These are phyloP conservation scores for Mohoua ochrocephala DNA, from an alignment of 2,113 vertebrate genomes.

Conservation along the genomic window DNA sequence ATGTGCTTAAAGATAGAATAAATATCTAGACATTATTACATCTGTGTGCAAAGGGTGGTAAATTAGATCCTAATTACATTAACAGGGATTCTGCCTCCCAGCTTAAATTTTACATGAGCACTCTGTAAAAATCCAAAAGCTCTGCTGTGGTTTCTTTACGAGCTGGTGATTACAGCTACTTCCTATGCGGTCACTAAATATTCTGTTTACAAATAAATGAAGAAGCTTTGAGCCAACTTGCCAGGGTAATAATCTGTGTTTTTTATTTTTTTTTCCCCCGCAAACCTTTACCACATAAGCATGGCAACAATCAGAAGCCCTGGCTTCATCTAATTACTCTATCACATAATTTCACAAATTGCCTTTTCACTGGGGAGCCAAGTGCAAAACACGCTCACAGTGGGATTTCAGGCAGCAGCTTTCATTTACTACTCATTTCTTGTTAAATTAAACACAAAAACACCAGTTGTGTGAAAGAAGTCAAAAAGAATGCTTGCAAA, in stretches of 20 bases:
- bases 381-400: constrained; percentile 89
- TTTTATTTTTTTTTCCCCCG: constrained; percentile 39
- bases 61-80: constrained; percentile 98
- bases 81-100: constrained; percentile 93
- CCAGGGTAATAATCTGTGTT: constrained; percentile 81
- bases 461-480: constrained; percentile 85
- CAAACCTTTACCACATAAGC: constrained; percentile 76
- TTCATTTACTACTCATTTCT: constrained; percentile 96
- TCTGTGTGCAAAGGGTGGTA: constrained; percentile 89
- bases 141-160: constrained; percentile 92
- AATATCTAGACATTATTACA: constrained; percentile 86
- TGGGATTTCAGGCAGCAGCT: constrained; percentile 90
- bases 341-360: constrained; percentile 99
- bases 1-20: constrained; percentile 81
- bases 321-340: constrained; percentile 98
- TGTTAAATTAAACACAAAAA: constrained; percentile 98
- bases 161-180: constrained; percentile 90
- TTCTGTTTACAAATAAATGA: constrained; percentile 96
- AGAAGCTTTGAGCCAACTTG: constrained; percentile 84
- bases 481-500: constrained; percentile 74
- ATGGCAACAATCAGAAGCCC: constrained; percentile 86
- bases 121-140: constrained; percentile 83
- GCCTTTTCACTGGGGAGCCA: constrained; percentile 94
- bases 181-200: constrained; percentile 86
- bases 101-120: constrained; percentile 87